phyloP scores from a whole-genome alignment of 2,888 invertebrate species.

The Syrista parreyssii region DNA sequence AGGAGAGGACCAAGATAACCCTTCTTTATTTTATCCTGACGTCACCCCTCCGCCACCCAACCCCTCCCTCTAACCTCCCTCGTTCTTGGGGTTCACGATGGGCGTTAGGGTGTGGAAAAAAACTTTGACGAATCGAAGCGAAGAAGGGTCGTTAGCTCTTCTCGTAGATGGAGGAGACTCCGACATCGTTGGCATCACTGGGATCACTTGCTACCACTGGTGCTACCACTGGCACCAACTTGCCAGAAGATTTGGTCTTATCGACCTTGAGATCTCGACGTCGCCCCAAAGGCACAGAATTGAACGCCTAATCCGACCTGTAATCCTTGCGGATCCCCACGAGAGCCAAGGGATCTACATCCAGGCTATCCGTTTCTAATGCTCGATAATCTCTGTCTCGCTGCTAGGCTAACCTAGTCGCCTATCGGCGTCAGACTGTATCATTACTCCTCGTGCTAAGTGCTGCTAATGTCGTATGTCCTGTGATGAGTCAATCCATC shows the following conservation, averaged over 20 bases:
- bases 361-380: constrained; percentile 52
- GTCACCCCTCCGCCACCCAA: background rate
- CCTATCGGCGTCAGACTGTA: constrained; percentile 49
- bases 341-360: constrained; percentile 31
- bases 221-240: background rate
- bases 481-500: background rate
- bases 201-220: too few relatives aligned
- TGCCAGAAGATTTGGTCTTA: background rate
- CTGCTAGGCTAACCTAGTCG: constrained; percentile 24
- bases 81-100: constrained; percentile 4
- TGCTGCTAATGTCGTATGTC: constrained; percentile 45
- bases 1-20: background rate
- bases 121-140: background rate
- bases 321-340: constrained; percentile 55
- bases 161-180: background rate
- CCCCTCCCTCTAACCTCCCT: too few relatives aligned
- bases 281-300: constrained; percentile 42
- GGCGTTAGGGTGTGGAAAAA: constrained; percentile 26
- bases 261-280: constrained; percentile 40
- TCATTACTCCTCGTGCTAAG: constrained; percentile 49
- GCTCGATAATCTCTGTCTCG: constrained; percentile 43
- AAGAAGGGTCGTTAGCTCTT: background rate
- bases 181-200: background rate
- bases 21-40: background rate
- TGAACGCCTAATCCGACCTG: constrained; percentile 47